phyloP scores from a whole-genome alignment of 2,797 vertebrate genomes.

The Anniella stebbinsi region DNA sequence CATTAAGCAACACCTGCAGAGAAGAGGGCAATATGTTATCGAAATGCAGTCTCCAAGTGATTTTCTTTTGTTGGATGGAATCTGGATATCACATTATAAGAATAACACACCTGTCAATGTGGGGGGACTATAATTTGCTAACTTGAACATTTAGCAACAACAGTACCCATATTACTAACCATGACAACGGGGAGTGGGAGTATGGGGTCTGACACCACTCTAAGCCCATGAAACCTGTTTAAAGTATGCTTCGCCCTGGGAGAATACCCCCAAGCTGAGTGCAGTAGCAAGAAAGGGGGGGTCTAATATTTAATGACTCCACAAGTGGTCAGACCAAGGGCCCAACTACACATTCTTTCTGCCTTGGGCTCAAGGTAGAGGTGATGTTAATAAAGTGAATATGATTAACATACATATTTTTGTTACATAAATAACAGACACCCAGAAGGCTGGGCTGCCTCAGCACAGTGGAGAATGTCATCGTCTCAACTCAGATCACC shows the following conservation, averaged over 20 bases:
- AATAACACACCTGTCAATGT: not conserved
- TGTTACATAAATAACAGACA: not conserved
- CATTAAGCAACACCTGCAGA: not conserved
- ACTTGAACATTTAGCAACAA: not conserved
- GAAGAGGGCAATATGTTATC: not conserved
- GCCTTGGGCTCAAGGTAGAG: no score
- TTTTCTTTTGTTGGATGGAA: not conserved
- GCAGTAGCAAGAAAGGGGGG: not conserved
- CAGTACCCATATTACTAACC: not conserved
- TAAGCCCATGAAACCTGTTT: not conserved
- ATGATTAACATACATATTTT: no score
- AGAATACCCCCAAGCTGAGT: not conserved
- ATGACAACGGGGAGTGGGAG: not conserved
- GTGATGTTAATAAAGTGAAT: not conserved
- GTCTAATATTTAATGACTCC: not conserved
- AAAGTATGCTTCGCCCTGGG: not conserved
- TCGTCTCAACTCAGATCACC: not conserved
- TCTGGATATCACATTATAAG: not conserved
- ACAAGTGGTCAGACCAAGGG: not conserved
- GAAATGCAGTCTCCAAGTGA: not conserved
- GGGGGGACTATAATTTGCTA: not conserved
- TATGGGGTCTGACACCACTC: not conserved
- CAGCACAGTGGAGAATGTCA: not conserved
- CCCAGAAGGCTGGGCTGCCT: not conserved
- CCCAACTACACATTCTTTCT: no score